phyloP scores from a whole-genome alignment of 2,113 vertebrate species.

The Varanus salvator region DNA sequence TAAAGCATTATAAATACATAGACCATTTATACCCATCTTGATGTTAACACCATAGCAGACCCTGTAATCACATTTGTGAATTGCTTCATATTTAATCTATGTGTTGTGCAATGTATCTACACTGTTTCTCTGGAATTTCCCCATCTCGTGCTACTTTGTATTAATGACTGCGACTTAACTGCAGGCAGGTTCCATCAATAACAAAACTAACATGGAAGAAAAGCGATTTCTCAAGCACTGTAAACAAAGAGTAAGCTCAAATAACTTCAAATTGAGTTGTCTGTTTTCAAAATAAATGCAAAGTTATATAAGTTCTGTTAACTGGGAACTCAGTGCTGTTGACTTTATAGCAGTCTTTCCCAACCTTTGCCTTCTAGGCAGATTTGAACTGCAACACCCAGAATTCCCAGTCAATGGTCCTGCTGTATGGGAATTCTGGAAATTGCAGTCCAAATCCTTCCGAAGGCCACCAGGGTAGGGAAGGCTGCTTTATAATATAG shows the following conservation, averaged over 20 bases:
- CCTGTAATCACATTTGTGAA: not conserved
- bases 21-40: not conserved
- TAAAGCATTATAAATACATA: not conserved
- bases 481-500: constrained; percentile 8
- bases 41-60: not conserved
- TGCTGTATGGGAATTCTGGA: too few relatives aligned
- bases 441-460: too few relatives aligned
- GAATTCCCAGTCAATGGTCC: too few relatives aligned
- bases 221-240: constrained; percentile 19
- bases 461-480: too few relatives aligned
- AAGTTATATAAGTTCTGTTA: not conserved
- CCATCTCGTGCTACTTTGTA: not conserved
- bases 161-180: constrained; percentile 9
- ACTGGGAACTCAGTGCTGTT: constrained; percentile 35
- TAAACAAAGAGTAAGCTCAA: constrained; percentile 35
- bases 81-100: not conserved
- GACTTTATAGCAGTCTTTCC: constrained; percentile 16
- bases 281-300: not conserved
- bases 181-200: constrained; percentile 33
- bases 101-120: not conserved
- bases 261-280: constrained; percentile 36
- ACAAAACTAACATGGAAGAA: not conserved
- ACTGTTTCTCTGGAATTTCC: not conserved
- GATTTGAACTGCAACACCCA: too few relatives aligned
- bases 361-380: too few relatives aligned